Conservation (phyloP, 2,113 vertebrate species). For the Halcyon senegalensis region DNA sequence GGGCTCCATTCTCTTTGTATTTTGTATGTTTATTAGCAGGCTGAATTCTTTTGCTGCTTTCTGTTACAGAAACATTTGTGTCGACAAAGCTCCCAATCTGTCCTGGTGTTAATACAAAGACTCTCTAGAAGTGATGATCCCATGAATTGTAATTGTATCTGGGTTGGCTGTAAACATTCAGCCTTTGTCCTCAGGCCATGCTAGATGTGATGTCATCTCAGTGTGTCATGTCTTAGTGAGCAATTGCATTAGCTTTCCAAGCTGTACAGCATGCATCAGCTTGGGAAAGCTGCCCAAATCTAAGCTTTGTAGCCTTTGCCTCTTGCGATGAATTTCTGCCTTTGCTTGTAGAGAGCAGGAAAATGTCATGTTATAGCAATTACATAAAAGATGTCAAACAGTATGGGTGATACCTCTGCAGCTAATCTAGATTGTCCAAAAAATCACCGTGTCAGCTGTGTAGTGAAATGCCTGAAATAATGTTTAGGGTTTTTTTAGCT, state of each 20-base stretch:
- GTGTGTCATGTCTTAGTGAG: background rate
- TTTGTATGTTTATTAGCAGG: background rate
- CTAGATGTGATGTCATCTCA: background rate
- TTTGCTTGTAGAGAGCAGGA: background rate
- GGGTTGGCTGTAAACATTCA: background rate
- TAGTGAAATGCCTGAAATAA: background rate
- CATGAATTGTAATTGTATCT: background rate
- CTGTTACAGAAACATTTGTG: background rate
- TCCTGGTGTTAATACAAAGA: conserved; percentile 1
- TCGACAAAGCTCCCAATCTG: conserved; percentile 11
- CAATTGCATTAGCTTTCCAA: background rate
- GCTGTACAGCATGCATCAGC: background rate
- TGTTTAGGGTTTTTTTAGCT: background rate
- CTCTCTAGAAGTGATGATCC: conserved; percentile 10
- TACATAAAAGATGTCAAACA: background rate
- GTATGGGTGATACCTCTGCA: background rate
- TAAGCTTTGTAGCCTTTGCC: background rate
- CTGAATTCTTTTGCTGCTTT: background rate
- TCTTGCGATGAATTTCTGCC: background rate
- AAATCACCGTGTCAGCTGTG: background rate
- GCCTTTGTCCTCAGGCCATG: conserved; percentile 24
- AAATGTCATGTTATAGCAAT: background rate
- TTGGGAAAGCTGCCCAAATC: background rate
- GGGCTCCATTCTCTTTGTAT: background rate
- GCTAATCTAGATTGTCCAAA: background rate